phyloP scores from a whole-genome alignment of 2,888 invertebrate species.

The Agrochola lychnidis region DNA sequence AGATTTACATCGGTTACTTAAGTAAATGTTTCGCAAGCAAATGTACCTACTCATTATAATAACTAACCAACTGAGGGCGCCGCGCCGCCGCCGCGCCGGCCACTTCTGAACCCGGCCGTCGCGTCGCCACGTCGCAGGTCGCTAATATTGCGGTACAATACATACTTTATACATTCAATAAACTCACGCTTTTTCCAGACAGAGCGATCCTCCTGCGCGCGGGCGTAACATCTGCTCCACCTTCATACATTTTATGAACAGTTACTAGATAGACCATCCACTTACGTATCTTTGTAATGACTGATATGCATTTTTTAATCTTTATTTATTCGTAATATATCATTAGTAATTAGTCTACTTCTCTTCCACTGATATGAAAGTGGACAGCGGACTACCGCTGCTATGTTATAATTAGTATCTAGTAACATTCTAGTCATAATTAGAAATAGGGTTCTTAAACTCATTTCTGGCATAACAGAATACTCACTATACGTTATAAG shows the following conservation, averaged over 20 bases:
- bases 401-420: neutral
- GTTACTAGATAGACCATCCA: neutral
- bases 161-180: no score
- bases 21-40: neutral
- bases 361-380: neutral
- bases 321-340: neutral
- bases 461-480: neutral
- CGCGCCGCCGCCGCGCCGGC: no score
- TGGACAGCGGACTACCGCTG: neutral
- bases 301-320: neutral
- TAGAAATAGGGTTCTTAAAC: neutral
- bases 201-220: neutral
- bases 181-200: neutral
- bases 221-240: neutral
- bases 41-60: neutral
- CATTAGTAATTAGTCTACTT: neutral
- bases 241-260: neutral
- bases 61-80: neutral
- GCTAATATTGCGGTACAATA: no score
- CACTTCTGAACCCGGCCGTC: no score
- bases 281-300: neutral
- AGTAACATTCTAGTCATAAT: neutral
- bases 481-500: neutral
- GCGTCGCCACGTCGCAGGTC: no score
- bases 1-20: neutral